Base-by-base conservation (phyloP, 2,888 invertebrate species). In the Tachina lurida region DNA sequence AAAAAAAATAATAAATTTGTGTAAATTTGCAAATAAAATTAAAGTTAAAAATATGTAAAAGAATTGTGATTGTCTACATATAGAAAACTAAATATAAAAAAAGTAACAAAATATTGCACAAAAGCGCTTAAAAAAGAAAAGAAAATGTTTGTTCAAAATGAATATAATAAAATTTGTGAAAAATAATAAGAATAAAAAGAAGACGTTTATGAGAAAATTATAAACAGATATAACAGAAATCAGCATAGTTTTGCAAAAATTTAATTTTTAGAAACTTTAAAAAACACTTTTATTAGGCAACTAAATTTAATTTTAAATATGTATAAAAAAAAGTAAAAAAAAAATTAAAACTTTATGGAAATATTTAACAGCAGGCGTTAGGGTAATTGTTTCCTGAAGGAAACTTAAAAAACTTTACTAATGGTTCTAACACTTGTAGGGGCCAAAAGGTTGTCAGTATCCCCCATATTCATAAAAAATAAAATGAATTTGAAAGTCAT, bases 41-140 rank as follows among this genome's bases (percentile, higher is more conserved):
- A 63, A 54, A 62, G 45, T 10, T 41, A 10, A 49, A 68, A 43
- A 54, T 41, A 74, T 45, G 63, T 58, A 13, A 83, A 73, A 60
- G 22, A 83, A 73, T 60, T 83, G 83, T 83, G 83, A 83, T 83
- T 76, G 60, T 74, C 67, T 68, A 74, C 17, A 43, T 10, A 60
- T 43, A 74, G 19, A 70, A 81, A 41, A 19, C 52, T 13, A 39
- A 52, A 49, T 31, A 60, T 45, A 58, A 65, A 67, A 12, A n/a
- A 58, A 67, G 43, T 52, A 3, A 67, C 13, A 74, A 31, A 39
- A 43, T 75, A 62, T 22, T 71, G 63, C 43, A 70, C 74, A 81
- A 75, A 65, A 79, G 54, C 67, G 80, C 76, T 71, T 63, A 43
- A 41, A 49, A 1, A 63, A 45, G 7, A 43, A 22, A 60, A 31